Conservation (phyloP, 1,140 invertebrate genomes). For the Neuroterus valhalla region DNA sequence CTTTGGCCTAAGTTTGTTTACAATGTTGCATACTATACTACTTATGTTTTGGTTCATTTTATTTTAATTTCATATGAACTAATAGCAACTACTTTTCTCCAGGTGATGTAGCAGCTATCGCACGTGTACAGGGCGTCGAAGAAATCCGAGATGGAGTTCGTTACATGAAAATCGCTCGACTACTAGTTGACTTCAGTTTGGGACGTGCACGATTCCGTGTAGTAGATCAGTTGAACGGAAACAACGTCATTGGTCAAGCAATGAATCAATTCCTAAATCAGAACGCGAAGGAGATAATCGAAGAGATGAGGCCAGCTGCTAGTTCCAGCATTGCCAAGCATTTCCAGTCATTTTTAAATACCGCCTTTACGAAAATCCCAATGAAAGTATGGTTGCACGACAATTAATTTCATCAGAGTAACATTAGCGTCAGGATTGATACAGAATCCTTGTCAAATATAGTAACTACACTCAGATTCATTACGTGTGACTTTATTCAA, state of each 20-base stretch:
- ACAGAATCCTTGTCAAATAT: too few relatives aligned
- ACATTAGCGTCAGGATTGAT: too few relatives aligned
- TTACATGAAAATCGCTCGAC: slow-evolving; percentile 81
- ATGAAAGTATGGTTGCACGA: slow-evolving; percentile 84
- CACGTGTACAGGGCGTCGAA: slow-evolving; percentile 82
- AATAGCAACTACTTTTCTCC: slow-evolving; percentile 39
- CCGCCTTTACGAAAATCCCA: slow-evolving; percentile 85
- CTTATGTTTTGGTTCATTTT: neutral
- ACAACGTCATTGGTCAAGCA: slow-evolving; percentile 86
- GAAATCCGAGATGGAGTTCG: slow-evolving; percentile 76
- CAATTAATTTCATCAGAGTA: slow-evolving; percentile 43
- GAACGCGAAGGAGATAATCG: slow-evolving; percentile 88
- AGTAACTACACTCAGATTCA: too few relatives aligned
- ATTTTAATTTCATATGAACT: slow-evolving; percentile 32
- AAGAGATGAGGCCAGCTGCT: slow-evolving; percentile 88
- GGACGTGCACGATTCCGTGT: slow-evolving; percentile 82
- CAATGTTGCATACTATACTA: neutral
- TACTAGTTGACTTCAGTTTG: slow-evolving; percentile 83
- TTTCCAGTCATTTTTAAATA: slow-evolving; percentile 85
- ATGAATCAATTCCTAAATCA: slow-evolving; percentile 91
- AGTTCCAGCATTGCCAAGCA: slow-evolving; percentile 84
- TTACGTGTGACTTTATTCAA: too few relatives aligned
- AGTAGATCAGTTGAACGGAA: slow-evolving; percentile 81
- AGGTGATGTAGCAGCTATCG: slow-evolving; percentile 83
- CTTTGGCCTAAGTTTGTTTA: neutral